Evolutionary conservation across 2,797 vertebrate species (phyloP).

Genomic region (Lycodopsis pacificus): DNA sequence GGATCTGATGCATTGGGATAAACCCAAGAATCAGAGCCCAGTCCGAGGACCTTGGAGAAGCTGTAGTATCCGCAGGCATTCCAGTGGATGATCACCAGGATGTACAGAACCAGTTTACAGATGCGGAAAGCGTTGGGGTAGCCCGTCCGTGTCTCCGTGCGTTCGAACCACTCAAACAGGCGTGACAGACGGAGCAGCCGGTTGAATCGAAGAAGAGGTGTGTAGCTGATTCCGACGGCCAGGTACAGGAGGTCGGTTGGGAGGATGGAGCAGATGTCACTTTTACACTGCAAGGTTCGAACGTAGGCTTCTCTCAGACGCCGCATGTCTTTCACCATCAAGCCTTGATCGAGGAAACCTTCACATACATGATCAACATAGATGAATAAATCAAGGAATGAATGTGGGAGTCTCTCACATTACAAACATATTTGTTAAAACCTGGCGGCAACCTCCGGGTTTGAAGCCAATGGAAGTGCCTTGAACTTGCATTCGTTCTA

Average conservation of each 20-base stretch:
- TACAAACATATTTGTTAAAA: background rate
- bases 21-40: constrained; percentile 95
- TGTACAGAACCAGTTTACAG: constrained; percentile 93
- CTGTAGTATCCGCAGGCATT: constrained; percentile 96
- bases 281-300: constrained; percentile 89
- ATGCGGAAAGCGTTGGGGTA: constrained; percentile 95
- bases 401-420: background rate
- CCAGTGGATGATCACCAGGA: constrained; percentile 98
- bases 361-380: background rate
- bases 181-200: constrained; percentile 91
- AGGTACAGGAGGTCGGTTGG: constrained; percentile 92
- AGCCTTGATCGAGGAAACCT: constrained; percentile 96
- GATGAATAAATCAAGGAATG: background rate
- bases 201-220: constrained; percentile 93
- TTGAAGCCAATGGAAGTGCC: background rate
- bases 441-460: background rate
- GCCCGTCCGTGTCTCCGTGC: constrained; percentile 94
- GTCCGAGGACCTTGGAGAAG: constrained; percentile 94
- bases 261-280: constrained; percentile 90
- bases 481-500: background rate
- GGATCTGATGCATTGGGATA: constrained; percentile 91
- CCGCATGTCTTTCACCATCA: constrained; percentile 90
- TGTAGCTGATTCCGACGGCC: constrained; percentile 84
- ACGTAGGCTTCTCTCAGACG: constrained; percentile 88
- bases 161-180: constrained; percentile 95